Conservation (phyloP, 2,113 vertebrate genomes). For the Crotalus horridus region DNA sequence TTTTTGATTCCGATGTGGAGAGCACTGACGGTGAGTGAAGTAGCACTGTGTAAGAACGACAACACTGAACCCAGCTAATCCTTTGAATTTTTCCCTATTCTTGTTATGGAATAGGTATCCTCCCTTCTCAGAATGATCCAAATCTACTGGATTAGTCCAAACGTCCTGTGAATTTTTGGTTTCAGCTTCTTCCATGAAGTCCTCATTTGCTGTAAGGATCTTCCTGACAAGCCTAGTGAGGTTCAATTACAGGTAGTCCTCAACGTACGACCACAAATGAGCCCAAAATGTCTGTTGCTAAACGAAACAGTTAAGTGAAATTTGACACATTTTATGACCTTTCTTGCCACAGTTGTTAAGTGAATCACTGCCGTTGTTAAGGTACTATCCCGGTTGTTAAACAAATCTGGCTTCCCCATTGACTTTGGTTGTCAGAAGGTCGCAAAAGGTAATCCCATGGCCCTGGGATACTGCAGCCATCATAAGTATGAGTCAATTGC, state of each 20-base stretch:
- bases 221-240: background rate
- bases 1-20: conserved; percentile 81
- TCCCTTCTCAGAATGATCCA: background rate
- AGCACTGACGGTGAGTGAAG: conserved; percentile 77
- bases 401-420: background rate
- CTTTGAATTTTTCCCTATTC: background rate
- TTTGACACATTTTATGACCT: background rate
- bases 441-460: background rate
- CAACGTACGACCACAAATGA: background rate
- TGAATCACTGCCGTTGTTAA: background rate
- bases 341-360: background rate
- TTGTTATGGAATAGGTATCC: background rate
- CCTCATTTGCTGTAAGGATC: background rate
- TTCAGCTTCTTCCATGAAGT: background rate
- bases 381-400: background rate
- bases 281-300: background rate
- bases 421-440: background rate
- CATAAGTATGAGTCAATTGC: background rate
- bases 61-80: background rate
- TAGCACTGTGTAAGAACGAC: background rate
- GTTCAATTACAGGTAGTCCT: background rate
- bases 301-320: background rate
- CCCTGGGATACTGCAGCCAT: background rate
- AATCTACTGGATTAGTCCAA: background rate
- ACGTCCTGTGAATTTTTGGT: background rate